A percentile compares a stretch with the other conserved stretches of the same genome.
Conservation (phyloP, 2,113 vertebrate species). For the Albula glossodonta region DNA sequence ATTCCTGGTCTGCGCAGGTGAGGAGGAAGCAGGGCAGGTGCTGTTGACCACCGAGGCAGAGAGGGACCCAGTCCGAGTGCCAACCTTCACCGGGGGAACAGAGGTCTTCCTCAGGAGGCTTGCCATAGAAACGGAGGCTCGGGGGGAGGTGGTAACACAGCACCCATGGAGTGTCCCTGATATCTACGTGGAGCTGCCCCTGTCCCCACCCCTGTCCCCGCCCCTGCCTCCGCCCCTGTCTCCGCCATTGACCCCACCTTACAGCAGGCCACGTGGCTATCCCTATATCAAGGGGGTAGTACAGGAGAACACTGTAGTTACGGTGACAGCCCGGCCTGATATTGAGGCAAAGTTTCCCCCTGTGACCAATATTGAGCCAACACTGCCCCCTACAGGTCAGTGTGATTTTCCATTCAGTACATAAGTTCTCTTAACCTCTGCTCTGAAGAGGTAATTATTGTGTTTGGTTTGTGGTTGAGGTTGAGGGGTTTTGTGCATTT, state of each 20-base stretch:
- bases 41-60: conserved; percentile 51
- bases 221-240: too few species aligned
- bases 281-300: conserved; percentile 42
- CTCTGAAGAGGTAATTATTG: neutral
- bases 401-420: neutral
- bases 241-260: conserved; percentile 44
- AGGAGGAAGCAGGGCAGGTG: conserved; percentile 57
- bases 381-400: conserved; percentile 73
- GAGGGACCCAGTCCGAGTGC: conserved; percentile 57
- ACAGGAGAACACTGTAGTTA: conserved; percentile 38
- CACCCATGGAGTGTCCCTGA: conserved; percentile 64
- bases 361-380: conserved; percentile 34
- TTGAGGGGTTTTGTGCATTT: neutral
- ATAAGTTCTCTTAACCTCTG: neutral
- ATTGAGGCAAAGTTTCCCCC: conserved; percentile 26
- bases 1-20: conserved; percentile 39
- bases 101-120: conserved; percentile 71
- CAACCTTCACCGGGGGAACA: conserved; percentile 61
- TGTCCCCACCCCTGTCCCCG: conserved; percentile 24
- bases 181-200: conserved; percentile 20
- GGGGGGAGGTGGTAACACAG: conserved; percentile 78
- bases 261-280: conserved; percentile 37
- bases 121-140: conserved; percentile 73
- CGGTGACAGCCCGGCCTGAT: conserved; percentile 48
- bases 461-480: neutral